A percentile compares a stretch with the other conserved stretches of the same genome.
These are phyloP conservation scores for Bathynomus jamesi DNA, from an alignment of 1,140 invertebrate species.

Conservation along the genomic window DNA sequence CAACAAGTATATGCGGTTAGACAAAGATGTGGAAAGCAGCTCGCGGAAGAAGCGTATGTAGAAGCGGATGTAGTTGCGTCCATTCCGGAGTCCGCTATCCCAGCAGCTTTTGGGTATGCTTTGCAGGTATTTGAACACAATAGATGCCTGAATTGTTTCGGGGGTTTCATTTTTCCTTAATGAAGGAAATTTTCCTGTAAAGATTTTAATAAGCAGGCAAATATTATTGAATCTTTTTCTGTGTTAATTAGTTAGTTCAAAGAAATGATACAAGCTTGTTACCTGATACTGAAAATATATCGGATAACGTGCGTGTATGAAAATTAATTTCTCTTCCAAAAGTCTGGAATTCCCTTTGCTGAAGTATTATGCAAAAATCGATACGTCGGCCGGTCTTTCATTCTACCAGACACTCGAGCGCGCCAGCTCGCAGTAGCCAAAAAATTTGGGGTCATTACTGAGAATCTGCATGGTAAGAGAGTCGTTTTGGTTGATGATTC, in stretches of 20 bases:
- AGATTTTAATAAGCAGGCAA: too few relatives aligned
- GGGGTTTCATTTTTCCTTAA: background rate
- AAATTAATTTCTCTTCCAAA: background rate
- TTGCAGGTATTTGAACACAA: constrained; percentile 54
- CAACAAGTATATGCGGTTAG: constrained; percentile 95
- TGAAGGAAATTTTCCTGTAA: too few relatives aligned
- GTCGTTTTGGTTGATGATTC: constrained; percentile 93
- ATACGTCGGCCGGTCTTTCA: constrained; percentile 94
- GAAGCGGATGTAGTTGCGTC: constrained; percentile 92
- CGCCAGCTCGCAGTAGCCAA: constrained; percentile 88
- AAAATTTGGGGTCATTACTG: constrained; percentile 89
- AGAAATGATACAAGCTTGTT: too few relatives aligned
- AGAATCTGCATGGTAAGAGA: constrained; percentile 80
- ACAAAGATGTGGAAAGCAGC: constrained; percentile 80
- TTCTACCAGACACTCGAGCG: constrained; percentile 85
- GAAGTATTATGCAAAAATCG: constrained; percentile 94
- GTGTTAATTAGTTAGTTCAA: too few relatives aligned
- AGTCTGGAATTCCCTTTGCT: constrained; percentile 75
- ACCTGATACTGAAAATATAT: too few relatives aligned
- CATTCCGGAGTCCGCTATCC: constrained; percentile 92
- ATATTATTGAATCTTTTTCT: too few relatives aligned
- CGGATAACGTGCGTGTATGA: too few relatives aligned
- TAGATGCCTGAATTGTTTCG: background rate
- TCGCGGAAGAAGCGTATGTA: constrained; percentile 80
- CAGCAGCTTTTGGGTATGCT: constrained; percentile 87